Conservation (phyloP, 1,140 invertebrate genomes). For the Solenopsis invicta region DNA sequence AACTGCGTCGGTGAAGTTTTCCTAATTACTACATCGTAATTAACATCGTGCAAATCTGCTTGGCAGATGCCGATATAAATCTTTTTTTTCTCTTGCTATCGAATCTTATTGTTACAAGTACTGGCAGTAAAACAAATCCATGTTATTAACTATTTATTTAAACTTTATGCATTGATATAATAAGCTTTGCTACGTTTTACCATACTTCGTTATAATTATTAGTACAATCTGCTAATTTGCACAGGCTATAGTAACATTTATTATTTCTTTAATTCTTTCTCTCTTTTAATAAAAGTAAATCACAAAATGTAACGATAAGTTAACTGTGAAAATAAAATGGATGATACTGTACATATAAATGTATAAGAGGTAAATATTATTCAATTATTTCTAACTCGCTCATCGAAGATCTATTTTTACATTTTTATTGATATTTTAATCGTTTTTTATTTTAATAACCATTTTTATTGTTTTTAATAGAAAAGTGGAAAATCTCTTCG, state of each 20-base stretch:
- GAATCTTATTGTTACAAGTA: background rate
- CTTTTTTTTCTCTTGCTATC: conserved; percentile 5
- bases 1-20: conserved; percentile 51
- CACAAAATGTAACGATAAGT: background rate
- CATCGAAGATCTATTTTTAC: background rate
- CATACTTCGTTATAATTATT: background rate
- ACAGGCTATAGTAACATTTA: background rate
- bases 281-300: background rate
- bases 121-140: background rate
- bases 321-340: conserved; percentile 22
- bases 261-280: background rate
- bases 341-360: background rate
- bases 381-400: conserved; percentile 27
- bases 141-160: background rate
- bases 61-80: conserved; percentile 29
- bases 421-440: background rate
- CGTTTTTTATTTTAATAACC: background rate
- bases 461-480: conserved; percentile 35
- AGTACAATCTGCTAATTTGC: background rate
- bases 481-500: background rate
- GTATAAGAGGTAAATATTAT: conserved; percentile 1
- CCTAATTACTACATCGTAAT: conserved; percentile 51
- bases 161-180: background rate
- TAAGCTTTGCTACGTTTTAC: background rate
- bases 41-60: conserved; percentile 51